Conservation (phyloP, 2,888 invertebrate species). For the Agonopterix arenella region DNA sequence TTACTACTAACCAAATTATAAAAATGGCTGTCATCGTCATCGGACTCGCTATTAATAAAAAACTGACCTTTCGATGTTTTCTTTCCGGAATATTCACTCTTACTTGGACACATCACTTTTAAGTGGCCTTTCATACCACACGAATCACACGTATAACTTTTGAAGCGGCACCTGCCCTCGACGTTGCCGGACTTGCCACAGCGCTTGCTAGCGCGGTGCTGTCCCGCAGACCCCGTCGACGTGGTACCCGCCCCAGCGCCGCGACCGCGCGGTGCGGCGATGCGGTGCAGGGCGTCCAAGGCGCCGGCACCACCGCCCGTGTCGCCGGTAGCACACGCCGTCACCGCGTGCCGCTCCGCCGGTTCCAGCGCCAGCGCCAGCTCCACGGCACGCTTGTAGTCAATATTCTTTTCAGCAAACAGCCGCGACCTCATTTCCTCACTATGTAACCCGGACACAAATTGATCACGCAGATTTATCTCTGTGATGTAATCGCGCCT, state of each 20-base stretch:
- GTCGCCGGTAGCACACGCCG: no score
- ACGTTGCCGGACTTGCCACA: slow-evolving; percentile 1
- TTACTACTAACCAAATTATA: no score
- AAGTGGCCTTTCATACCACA: slow-evolving; percentile 7
- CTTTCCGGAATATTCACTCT: background rate
- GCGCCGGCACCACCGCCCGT: background rate
- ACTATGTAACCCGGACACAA: slow-evolving; percentile 14
- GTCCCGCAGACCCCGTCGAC: slow-evolving; percentile 1
- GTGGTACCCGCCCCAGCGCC: slow-evolving; percentile 2
- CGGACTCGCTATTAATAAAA: no score
- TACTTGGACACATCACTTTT: slow-evolving; percentile 5
- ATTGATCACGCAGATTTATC: slow-evolving; percentile 11
- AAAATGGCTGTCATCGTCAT: no score
- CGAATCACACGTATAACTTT: slow-evolving; percentile 6
- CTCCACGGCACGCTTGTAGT: slow-evolving; percentile 21
- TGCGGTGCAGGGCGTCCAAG: background rate
- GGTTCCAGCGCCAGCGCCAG: no score
- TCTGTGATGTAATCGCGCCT: slow-evolving; percentile 11
- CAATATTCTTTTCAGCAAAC: slow-evolving; percentile 18
- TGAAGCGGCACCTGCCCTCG: slow-evolving; percentile 4
- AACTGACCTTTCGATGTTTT: slow-evolving; percentile 2
- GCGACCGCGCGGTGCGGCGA: background rate
- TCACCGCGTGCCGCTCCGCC: no score
- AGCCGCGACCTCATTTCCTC: slow-evolving; percentile 20
- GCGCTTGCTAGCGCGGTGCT: slow-evolving; percentile 3